phyloP scores from a whole-genome alignment of 2,797 vertebrate species.

The Phylloscopus collybita region DNA sequence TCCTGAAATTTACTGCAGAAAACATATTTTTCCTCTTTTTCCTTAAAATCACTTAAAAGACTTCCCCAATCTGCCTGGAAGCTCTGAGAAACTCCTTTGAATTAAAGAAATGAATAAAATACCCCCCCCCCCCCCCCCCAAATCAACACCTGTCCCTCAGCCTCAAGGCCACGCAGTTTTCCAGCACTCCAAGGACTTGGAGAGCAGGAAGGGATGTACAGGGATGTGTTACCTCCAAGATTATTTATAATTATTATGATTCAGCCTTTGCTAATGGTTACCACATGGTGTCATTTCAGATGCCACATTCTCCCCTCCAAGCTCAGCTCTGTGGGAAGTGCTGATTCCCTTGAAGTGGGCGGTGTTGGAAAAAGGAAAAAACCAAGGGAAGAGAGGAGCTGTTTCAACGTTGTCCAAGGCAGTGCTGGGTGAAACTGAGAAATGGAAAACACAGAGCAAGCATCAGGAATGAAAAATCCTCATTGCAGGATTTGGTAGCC shows the following conservation, averaged over 20 bases:
- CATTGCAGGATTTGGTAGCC: not conserved
- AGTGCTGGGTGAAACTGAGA: not conserved
- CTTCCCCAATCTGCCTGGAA: not conserved
- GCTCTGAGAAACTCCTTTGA: not conserved
- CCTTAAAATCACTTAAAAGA: not conserved
- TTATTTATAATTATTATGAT: not conserved
- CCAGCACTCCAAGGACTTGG: not conserved
- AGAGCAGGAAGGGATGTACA: not conserved
- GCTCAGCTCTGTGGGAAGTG: not conserved
- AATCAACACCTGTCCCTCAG: not conserved
- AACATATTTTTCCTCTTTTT: not conserved
- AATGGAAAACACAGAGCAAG: slow-evolving; percentile 45
- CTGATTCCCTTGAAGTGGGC: not conserved
- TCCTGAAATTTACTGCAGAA: not conserved
- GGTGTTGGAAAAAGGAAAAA: not conserved
- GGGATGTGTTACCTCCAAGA: not conserved
- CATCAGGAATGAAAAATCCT: not conserved
- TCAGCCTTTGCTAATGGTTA: not conserved
- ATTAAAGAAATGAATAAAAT: not conserved
- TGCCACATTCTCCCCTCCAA: not conserved
- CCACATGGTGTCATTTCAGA: not conserved
- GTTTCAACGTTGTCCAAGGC: not conserved
- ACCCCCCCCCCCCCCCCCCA: not conserved
- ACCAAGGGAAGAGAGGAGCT: not conserved
- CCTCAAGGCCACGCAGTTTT: not conserved